Percentiles rank a stretch among this genome's conserved stretches.
phyloP scores from a whole-genome alignment of 2,888 invertebrate genomes.

The Diogma glabrata region DNA sequence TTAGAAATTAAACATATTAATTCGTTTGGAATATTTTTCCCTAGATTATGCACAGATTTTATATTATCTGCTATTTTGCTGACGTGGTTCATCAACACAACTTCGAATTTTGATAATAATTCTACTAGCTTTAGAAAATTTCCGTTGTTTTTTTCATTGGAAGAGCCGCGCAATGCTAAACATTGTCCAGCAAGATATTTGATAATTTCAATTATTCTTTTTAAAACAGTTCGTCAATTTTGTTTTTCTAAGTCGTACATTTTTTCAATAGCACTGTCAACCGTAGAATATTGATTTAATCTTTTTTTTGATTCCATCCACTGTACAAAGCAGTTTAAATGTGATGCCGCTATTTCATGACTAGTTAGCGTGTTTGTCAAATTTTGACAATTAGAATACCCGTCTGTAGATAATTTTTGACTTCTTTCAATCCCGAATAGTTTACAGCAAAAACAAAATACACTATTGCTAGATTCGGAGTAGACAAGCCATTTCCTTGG shows the following conservation, averaged over 20 bases:
- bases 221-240: background rate
- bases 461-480: background rate
- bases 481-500: background rate
- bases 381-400: too few species aligned
- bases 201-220: conserved; percentile 1
- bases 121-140: background rate
- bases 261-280: background rate
- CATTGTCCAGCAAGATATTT: too few species aligned
- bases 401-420: too few species aligned
- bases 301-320: background rate
- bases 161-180: background rate
- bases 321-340: conserved; percentile 1
- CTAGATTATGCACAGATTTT: background rate
- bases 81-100: background rate
- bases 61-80: background rate
- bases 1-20: too few species aligned
- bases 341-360: background rate
- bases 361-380: background rate
- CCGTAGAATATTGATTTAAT: background rate
- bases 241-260: background rate
- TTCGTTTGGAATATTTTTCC: background rate
- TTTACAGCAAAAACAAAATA: background rate
- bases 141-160: background rate
- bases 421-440: too few species aligned
- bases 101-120: conserved; percentile 1